Evolutionary conservation across 2,113 vertebrate genomes (phyloP).

Genomic region (Tinamus guttatus): DNA sequence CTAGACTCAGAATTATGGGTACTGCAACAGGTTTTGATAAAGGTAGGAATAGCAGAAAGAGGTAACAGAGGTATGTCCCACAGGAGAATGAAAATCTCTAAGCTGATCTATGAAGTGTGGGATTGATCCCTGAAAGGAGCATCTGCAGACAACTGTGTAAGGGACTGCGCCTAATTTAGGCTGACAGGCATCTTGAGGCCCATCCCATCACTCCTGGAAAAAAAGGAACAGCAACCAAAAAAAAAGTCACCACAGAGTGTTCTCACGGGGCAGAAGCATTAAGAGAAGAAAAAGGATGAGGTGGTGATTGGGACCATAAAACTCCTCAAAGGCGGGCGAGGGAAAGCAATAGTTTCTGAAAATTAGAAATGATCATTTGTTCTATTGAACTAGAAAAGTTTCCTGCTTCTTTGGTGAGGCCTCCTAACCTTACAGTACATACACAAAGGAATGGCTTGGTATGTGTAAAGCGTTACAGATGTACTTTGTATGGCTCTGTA

Average conservation of each 20-base stretch:
- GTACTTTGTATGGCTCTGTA: neutral
- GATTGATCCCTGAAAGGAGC: neutral
- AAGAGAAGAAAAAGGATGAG: neutral
- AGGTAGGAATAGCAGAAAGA: neutral
- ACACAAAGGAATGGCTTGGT: neutral
- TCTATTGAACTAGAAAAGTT: neutral
- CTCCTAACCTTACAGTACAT: neutral
- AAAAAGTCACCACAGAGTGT: neutral
- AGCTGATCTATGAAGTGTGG: neutral
- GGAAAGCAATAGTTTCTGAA: neutral
- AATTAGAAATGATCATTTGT: neutral
- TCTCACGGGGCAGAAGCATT: neutral
- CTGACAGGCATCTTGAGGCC: neutral
- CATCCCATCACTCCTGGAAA: neutral
- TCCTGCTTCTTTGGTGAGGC: neutral
- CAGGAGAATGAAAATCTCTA: neutral
- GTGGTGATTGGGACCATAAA: neutral
- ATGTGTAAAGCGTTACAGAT: constrained; percentile 3
- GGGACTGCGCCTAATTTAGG: neutral
- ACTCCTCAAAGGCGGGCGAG: neutral
- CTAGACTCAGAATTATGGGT: neutral
- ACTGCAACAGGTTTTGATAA: neutral
- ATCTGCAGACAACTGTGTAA: neutral
- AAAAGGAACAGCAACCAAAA: neutral
- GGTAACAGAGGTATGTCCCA: neutral